Evolutionary conservation across 2,888 invertebrate species (phyloP), one percentile per base, ranked within the genome.

Genomic region (Dromius quadrimaculatus): DNA sequence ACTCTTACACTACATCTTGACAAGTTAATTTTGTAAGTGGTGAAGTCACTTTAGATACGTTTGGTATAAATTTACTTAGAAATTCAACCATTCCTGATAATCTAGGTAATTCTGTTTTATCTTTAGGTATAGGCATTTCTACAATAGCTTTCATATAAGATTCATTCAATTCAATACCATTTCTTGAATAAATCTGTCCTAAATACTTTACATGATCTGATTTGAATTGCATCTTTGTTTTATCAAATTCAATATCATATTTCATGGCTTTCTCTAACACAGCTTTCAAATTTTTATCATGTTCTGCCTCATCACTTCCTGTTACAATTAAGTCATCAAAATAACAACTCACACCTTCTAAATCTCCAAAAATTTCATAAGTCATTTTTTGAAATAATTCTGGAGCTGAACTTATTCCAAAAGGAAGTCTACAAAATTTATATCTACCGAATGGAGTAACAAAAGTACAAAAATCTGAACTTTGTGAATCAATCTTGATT

Each of bases 61-160:
- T 77, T 8, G 74, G 74, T 17, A 76, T 34, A 72, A 75, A 77
- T 73, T 73, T 73, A 19, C 72, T 71, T 36, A 75, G 28, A 71
- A 69, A 76, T 43, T 74, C 75, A 6, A 65, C 73, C 72, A 75
- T 75, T 5, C 74, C 76, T 23, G 76, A 69, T 63, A 76, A 50
- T 70, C 75, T 68, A 13, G 74, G 34, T 8, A 77, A 22, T 6
- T 74, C 73, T 5, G 11, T 70, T 72, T 73, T 74, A 47, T 72
- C 65, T 28, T 71, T 36, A 11, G 74, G 74, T 1, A 9, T 43
- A 9, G 73, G 71, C 65, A 76, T 71, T 19, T 75, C 68, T 20
- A 62, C 2, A 17, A 76, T 75, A 6, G 75, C 75, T 65, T 74
- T 65, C 6, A 75, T 41, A 71, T 64, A 43, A 1, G 1, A 13